Evolutionary conservation across 2,797 vertebrate genomes (phyloP), one percentile per base, ranked within the genome.

Genomic region (Carapus acus): DNA sequence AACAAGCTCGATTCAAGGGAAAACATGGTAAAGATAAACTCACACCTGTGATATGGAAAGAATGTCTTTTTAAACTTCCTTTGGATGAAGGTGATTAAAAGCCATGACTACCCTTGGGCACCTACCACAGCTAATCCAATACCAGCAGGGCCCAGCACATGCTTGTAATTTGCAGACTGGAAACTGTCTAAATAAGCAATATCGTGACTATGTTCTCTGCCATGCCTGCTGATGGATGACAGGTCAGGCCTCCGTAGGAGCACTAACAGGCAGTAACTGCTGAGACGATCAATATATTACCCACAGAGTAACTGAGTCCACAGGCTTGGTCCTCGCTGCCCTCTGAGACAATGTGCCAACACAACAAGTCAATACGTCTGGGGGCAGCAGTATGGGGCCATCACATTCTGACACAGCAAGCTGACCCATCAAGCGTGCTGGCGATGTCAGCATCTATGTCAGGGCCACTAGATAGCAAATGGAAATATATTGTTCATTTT

Each of bases 281-380:
- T 61, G 18, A 2, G 44, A 61, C 4, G 82, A 89, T 90, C 87
- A 44, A 91, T 89, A 80, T 42, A 16, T 36, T 20, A 47, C 79
- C 79, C 72, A 73, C 73, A 40, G 76, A 73, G 71, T 46, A 77
- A 81, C 50, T 73, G 68, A 74, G 59, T 58, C 31, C 58, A 46
- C 49, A 24, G 62, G 50, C 53, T 54, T 50, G 24, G 38, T 55
- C 53, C 57, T 67, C 58, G 45, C 67, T 17, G 46, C 20, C 16
- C 71, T 77, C 43, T 55, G 44, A 68, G 65, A 71, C 78, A 31
- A 39, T 40, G 60, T 59, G 65, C 68, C 75, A 69, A 58, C 68
- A 61, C 50, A 59, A 59, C 70, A 71, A 71, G 73, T 86, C 83
- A 80, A 83, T 84, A 79, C 7, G 76, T 81, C 85, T 85, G 54